Conservation (phyloP, 64 coral and sea anemone species). For the Montipora efflorescens region DNA sequence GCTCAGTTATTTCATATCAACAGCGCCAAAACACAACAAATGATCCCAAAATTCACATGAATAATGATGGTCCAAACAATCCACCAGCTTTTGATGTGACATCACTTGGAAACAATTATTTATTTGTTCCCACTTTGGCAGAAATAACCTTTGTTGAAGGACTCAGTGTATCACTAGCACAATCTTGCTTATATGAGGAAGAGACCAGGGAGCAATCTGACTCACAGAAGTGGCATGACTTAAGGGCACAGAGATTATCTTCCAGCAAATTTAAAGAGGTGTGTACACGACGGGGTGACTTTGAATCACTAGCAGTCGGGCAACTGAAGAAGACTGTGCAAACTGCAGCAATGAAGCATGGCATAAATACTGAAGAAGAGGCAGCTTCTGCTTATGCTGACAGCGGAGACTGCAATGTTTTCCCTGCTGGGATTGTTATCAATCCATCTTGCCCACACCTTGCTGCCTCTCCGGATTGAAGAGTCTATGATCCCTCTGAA, state of each 20-base stretch:
- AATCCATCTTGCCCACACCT: conserved; percentile 51
- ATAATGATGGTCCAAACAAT: conserved; percentile 37
- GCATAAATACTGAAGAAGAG: conserved; percentile 51
- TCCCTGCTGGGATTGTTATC: conserved; percentile 35
- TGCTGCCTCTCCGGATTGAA: conserved; percentile 42
- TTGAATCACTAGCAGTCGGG: conserved; percentile 33
- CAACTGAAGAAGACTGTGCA: conserved; percentile 69
- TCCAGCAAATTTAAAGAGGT: conserved; percentile 72
- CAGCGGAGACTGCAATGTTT: conserved; percentile 36
- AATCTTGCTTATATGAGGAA: conserved; percentile 26
- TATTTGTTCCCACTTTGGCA: conserved; percentile 35
- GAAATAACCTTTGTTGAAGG: conserved; percentile 32
- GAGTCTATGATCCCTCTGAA: conserved; percentile 45
- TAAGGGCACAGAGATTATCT: conserved; percentile 11
- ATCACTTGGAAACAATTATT: conserved; percentile 23
- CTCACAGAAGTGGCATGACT: conserved; percentile 8
- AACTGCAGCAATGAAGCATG: conserved; percentile 47
- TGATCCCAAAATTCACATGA: conserved; percentile 58
- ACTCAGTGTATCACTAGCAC: conserved; percentile 35
- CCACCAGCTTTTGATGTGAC: conserved; percentile 43
- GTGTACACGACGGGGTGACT: conserved; percentile 33
- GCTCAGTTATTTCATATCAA: conserved; percentile 54
- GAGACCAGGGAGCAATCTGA: conserved; percentile 51
- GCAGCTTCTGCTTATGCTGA: conserved; percentile 34
- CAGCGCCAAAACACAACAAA: conserved; percentile 48